These are phyloP conservation scores for Drosophila melanosoma DNA, from an alignment of 2,888 invertebrate genomes.

Conservation along the genomic window DNA sequence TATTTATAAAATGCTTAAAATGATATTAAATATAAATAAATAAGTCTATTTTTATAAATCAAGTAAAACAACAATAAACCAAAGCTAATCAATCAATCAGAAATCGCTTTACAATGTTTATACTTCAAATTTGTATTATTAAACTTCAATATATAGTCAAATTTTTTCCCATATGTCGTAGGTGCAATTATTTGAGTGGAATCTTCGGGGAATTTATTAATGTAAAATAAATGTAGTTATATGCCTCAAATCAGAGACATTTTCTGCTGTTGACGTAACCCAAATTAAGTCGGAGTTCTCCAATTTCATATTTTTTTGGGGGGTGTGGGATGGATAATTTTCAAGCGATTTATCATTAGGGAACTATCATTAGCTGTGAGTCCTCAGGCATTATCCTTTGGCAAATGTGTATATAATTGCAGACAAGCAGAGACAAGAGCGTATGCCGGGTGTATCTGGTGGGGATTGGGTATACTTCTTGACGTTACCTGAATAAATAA, in stretches of 20 bases:
- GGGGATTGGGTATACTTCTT: constrained; percentile 48
- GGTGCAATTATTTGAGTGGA: background rate
- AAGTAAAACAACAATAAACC: background rate
- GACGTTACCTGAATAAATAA: constrained; percentile 80
- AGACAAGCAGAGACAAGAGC: constrained; percentile 27
- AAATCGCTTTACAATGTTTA: background rate
- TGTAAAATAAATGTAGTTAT: constrained; percentile 2
- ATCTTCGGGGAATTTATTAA: background rate
- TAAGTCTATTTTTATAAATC: background rate
- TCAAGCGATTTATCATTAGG: constrained; percentile 63
- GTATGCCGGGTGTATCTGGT: background rate
- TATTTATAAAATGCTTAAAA: background rate
- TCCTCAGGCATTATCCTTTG: constrained; percentile 65
- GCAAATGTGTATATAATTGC: constrained; percentile 82
- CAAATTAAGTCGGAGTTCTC: constrained; percentile 11
- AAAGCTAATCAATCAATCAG: background rate
- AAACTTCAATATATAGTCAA: background rate
- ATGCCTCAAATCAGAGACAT: background rate
- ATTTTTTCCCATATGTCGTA: background rate
- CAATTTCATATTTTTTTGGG: constrained; percentile 5
- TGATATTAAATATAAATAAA: too few relatives aligned
- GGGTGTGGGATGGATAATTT: constrained; percentile 42
- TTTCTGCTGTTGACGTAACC: constrained; percentile 29
- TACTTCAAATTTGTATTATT: background rate
- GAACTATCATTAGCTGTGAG: constrained; percentile 59